Base-by-base conservation (phyloP, 2,797 vertebrate genomes). In the Etheostoma perlongum region DNA sequence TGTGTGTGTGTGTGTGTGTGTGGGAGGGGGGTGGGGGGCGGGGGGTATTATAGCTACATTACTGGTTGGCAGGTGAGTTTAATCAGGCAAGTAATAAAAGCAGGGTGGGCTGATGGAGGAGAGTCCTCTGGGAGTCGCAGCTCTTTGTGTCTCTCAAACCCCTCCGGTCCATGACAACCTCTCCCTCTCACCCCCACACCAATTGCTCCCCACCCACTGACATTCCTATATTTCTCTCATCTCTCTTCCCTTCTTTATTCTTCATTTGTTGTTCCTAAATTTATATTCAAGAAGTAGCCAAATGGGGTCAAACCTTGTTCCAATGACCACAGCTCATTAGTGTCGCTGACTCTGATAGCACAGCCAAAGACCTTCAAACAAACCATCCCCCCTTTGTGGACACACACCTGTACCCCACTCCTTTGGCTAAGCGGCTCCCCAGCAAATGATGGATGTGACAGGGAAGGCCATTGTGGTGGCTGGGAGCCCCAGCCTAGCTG, bases 371-470 rank as follows among this genome's bases (percentile, higher is more conserved):
- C 64, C 49, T 79, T 63, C n/a, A 71, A 27, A 69, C 25, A 74
- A 55, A 74, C 18, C 72, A 58, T 3, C 42, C 47, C 53, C 36
- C 61, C 30, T 64, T 59, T 62, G 16, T 59, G 21, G 21, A 68
- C 49, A 84, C 82, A 87, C 75, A 85, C 80, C 85, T 89, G 75
- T 79, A 76, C 61, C 74, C 49, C 62, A 1, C 12, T 62, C 7
- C 44, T 78, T 36, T 74, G 64, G 55, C 36, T 59, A 11, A 30
- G 59, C 2, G 0, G 74, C 60, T 61, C 60, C 64, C 30, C 53
- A 44, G 76, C 72, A 70, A 61, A 84, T 94, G 92, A 94, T 93
- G 76, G 80, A 93, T 93, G 89, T 84, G 92, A 93, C 88, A 86
- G 81, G 61, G 57, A 76, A 73, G 76, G 81, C 79, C 84, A 77